Evolutionary conservation across 2,888 invertebrate genomes (phyloP).

Genomic region (Ophioninae sp.): DNA sequence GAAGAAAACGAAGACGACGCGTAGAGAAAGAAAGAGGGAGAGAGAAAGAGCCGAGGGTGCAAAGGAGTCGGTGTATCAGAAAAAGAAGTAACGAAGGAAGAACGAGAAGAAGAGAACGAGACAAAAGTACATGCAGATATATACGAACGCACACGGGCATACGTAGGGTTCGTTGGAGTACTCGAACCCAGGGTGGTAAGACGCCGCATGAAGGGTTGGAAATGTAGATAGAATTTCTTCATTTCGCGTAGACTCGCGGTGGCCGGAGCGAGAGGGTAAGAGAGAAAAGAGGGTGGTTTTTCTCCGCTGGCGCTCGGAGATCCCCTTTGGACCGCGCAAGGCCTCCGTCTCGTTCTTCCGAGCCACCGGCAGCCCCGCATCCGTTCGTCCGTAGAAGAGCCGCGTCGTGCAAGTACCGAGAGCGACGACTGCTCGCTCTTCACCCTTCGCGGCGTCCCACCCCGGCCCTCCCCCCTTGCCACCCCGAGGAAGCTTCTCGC

Average conservation of each 20-base stretch:
- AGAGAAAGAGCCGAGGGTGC: conserved; percentile 21
- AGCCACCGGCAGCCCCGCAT: conserved; percentile 64
- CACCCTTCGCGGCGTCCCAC: conserved; percentile 49
- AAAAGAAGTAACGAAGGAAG: conserved; percentile 60
- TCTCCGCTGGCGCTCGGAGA: conserved; percentile 68
- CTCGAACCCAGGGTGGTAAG: conserved; percentile 73
- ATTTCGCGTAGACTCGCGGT: conserved; percentile 81
- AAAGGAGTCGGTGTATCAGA: conserved; percentile 31
- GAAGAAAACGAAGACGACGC: conserved; percentile 26
- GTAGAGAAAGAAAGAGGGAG: background rate
- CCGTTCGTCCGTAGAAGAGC: conserved; percentile 58
- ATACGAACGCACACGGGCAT: conserved; percentile 2
- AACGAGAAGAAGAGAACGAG: conserved; percentile 62
- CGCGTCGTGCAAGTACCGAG: conserved; percentile 52
- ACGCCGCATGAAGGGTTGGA: conserved; percentile 82
- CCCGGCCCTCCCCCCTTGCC: conserved; percentile 41
- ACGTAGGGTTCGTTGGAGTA: conserved; percentile 43
- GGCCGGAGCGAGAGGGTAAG: conserved; percentile 66
- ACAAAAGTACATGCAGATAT: conserved; percentile 67
- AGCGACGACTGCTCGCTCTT: conserved; percentile 40
- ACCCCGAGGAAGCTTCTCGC: conserved; percentile 30
- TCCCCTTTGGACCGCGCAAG: conserved; percentile 66
- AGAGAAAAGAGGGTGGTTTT: conserved; percentile 57
- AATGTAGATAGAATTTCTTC: conserved; percentile 85
- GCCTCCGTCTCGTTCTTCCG: conserved; percentile 53